Evolutionary conservation across 2,113 vertebrate species (phyloP).

Genomic region (Arothron firmamentum): DNA sequence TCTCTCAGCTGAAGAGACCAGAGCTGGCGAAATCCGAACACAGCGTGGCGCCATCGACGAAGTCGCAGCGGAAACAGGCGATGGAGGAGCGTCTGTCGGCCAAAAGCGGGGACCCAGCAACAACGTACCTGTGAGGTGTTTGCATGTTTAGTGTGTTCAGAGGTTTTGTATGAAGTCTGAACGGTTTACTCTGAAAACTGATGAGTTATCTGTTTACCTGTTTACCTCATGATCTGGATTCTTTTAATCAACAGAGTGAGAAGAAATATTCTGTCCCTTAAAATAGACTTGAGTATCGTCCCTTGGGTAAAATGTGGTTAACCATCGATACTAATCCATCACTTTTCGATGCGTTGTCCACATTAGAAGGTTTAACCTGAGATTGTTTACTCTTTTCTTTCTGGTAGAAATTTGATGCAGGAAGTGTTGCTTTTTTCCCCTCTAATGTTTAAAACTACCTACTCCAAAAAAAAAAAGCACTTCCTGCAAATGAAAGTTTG

Average conservation of each 20-base stretch:
- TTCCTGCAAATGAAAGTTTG: background rate
- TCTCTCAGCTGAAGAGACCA: constrained; percentile 57
- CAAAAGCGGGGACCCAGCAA: constrained; percentile 33
- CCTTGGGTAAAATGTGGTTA: constrained; percentile 9
- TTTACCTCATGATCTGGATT: background rate
- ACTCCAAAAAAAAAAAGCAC: background rate
- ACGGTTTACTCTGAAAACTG: too few species aligned
- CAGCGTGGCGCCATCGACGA: constrained; percentile 49
- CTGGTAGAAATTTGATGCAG: background rate
- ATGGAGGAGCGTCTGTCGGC: constrained; percentile 33
- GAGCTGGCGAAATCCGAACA: constrained; percentile 40
- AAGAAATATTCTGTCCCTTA: too few species aligned
- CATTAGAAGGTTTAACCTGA: constrained; percentile 5
- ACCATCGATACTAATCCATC: background rate
- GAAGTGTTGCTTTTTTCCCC: background rate
- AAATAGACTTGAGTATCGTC: too few species aligned
- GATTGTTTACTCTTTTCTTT: constrained; percentile 6
- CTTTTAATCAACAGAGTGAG: too few species aligned
- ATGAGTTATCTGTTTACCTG: background rate
- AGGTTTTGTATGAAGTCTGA: background rate
- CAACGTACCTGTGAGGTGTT: constrained; percentile 57
- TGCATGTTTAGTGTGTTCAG: background rate
- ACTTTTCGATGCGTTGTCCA: background rate
- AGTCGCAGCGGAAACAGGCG: constrained; percentile 57
- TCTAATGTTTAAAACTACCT: background rate